Base-by-base conservation (phyloP, 2,113 vertebrate species). In the Malurus alboscapulatus region DNA sequence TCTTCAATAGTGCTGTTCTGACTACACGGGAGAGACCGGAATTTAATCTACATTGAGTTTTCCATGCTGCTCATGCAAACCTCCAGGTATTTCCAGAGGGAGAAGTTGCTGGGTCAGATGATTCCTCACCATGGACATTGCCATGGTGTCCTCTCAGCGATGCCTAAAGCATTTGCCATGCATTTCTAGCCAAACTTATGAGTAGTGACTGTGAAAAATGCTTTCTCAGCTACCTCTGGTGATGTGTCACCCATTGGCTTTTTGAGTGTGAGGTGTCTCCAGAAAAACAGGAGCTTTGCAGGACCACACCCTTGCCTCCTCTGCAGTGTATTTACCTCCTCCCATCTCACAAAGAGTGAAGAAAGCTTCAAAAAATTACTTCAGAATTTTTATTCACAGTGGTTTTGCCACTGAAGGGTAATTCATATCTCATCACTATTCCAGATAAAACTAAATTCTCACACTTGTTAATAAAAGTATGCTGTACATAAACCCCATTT, bases 61-160 rank as follows among this genome's bases (percentile, higher is more conserved):
- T 67, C 62, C 25, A 25, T 1, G 2, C 7, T 59, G 14, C 5
- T 57, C 14, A 29, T 54, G 18, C n/a, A 68, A 45, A 20, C 7
- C 5, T 85, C 24, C 21, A 10, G 12, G 16, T 78, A 2, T 19
- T n/a, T 10, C 5, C 45, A 48, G 30, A 65, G 14, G 2, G 7
- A 62, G 16, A 80, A 73, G 17, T 4, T 51, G 24, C 3, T 18
- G 22, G 7, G 12, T 67, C 15, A 66, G 22, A 53, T 14, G 45
- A n/a, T 42, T 73, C 19, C 15, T n/a, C 30, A 77, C 17, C n/a
- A 25, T 11, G 12, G 32, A 32, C 54, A 20, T 29, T 73, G 45
- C 26, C 16, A 34, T 12, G 6, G 4, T 62, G 45, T 58, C 42
- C 27, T 53, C 47, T 57, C 0, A 0, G n/a, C 44, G 71, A 42